Evolutionary conservation across 2,888 invertebrate genomes (phyloP).

Genomic region (Troides helena): DNA sequence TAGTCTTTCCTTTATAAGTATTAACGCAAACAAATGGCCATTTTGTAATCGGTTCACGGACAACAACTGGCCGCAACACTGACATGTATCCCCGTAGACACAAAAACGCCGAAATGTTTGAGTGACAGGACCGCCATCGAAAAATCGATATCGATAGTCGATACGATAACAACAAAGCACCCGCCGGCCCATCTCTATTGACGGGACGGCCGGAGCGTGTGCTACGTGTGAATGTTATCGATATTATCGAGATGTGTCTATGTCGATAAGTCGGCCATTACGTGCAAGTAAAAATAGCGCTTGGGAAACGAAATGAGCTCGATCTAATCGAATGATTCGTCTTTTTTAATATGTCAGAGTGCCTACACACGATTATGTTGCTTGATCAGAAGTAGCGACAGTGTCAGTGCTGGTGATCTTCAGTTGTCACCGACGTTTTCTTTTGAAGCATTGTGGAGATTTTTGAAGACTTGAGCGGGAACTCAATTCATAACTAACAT

Average conservation of each 20-base stretch:
- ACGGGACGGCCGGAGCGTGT: conserved; percentile 72
- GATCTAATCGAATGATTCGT: conserved; percentile 48
- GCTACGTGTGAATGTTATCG: conserved; percentile 79
- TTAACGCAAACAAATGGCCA: neutral
- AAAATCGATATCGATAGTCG: conserved; percentile 70
- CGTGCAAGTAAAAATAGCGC: conserved; percentile 56
- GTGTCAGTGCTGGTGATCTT: conserved; percentile 6
- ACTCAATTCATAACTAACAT: too few species aligned
- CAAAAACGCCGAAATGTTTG: conserved; percentile 69
- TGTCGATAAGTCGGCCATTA: conserved; percentile 72
- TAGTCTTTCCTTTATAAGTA: neutral
- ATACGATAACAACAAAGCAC: conserved; percentile 72
- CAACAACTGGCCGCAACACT: conserved; percentile 47
- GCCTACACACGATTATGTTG: conserved; percentile 24
- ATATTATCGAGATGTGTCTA: conserved; percentile 68
- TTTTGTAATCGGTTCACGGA: conserved; percentile 8
- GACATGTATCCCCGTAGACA: conserved; percentile 60
- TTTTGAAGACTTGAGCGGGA: neutral
- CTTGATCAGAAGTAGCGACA: conserved; percentile 21
- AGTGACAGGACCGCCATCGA: conserved; percentile 78
- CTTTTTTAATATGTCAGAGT: conserved; percentile 36
- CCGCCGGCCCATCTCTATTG: conserved; percentile 72
- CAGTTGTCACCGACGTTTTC: conserved; percentile 12
- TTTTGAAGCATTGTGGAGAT: neutral
- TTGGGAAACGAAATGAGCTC: conserved; percentile 59